A percentile compares a stretch with the other conserved stretches of the same genome.
Evolutionary conservation across 2,888 invertebrate genomes (phyloP).

Genomic region (Chelonus formosanus): DNA sequence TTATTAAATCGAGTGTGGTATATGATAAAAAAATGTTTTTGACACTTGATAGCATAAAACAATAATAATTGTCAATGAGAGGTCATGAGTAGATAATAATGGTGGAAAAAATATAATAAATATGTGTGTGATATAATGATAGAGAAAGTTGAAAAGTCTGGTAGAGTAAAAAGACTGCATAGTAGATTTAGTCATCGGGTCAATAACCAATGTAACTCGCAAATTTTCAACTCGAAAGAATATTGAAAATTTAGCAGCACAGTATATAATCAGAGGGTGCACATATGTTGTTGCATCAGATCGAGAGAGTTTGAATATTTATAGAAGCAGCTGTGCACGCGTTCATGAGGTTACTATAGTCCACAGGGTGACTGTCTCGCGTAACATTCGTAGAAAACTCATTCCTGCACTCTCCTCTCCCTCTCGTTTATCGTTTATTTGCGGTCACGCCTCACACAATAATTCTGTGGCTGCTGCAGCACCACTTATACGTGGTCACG

Average conservation of each 20-base stretch:
- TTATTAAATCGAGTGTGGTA: too few species aligned
- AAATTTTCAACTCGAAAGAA: slow-evolving; percentile 3
- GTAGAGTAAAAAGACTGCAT: slow-evolving; percentile 13
- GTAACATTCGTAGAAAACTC: neutral
- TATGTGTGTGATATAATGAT: slow-evolving; percentile 29
- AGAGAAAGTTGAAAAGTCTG: slow-evolving; percentile 20
- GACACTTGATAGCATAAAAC: too few species aligned
- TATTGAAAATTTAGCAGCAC: slow-evolving; percentile 13
- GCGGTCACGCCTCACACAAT: slow-evolving; percentile 10
- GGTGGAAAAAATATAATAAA: neutral
- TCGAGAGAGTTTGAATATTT: slow-evolving; percentile 48
- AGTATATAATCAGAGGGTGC: slow-evolving; percentile 9
- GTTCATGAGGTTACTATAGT: slow-evolving; percentile 14
- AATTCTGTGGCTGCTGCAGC: too few species aligned
- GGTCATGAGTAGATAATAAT: neutral
- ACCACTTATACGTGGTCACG: slow-evolving; percentile 1
- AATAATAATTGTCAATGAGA: too few species aligned
- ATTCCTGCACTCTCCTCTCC: neutral
- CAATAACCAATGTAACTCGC: slow-evolving; percentile 43
- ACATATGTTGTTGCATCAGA: slow-evolving; percentile 57
- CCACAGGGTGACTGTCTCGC: slow-evolving; percentile 13
- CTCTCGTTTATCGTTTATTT: neutral
- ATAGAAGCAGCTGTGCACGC: slow-evolving; percentile 59
- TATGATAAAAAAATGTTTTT: too few species aligned
- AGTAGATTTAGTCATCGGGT: slow-evolving; percentile 40